Evolutionary conservation across 2,797 vertebrate genomes (phyloP).

Genomic region (Streptopelia turtur): DNA sequence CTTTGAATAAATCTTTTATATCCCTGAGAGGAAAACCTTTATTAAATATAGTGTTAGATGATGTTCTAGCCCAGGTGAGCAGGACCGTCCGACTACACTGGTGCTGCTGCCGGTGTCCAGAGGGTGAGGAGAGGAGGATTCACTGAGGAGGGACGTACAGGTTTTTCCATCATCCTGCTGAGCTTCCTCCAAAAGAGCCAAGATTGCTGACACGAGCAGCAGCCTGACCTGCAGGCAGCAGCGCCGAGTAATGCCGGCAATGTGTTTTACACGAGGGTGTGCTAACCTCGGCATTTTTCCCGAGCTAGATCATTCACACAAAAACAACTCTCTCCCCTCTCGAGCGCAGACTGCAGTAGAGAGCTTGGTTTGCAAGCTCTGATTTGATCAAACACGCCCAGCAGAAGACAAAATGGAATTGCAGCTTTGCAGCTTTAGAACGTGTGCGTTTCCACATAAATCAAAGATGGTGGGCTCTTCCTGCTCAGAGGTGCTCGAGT

Average conservation of each 20-base stretch:
- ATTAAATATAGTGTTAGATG: background rate
- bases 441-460: background rate
- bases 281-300: slow-evolving; percentile 63
- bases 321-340: slow-evolving; percentile 32
- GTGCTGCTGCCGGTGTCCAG: background rate
- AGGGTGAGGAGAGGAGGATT: background rate
- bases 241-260: slow-evolving; percentile 58
- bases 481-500: background rate
- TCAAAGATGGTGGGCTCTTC: background rate
- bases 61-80: background rate
- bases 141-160: background rate
- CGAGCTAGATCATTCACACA: slow-evolving; percentile 47
- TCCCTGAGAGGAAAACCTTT: background rate
- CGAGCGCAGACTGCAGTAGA: background rate
- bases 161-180: slow-evolving; percentile 43
- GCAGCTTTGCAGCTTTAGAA: background rate
- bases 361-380: slow-evolving; percentile 29
- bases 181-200: slow-evolving; percentile 43
- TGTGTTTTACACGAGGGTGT: slow-evolving; percentile 58
- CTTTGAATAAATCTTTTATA: background rate
- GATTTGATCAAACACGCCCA: slow-evolving; percentile 32
- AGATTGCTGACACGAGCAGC: slow-evolving; percentile 55
- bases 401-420: slow-evolving; percentile 30
- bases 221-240: slow-evolving; percentile 48
- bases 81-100: background rate